phyloP scores from a whole-genome alignment of 1,140 invertebrate species.

The Saccostrea echinata region DNA sequence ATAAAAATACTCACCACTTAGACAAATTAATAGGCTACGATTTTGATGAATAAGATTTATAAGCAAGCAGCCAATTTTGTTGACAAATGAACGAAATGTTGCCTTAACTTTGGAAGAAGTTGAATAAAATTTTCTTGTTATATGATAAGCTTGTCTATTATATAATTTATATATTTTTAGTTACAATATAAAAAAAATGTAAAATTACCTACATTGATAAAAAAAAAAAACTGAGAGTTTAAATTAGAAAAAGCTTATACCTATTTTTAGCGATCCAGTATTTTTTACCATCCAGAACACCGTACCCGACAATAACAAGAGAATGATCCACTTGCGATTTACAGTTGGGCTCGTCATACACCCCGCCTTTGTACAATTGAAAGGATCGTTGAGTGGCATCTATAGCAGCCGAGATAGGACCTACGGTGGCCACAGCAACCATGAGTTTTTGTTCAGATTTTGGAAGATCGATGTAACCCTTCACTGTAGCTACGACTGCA shows the following conservation, averaged over 20 bases:
- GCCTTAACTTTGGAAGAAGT: too few species aligned
- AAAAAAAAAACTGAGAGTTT: too few species aligned
- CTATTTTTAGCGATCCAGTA: conserved; percentile 83
- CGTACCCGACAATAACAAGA: conserved; percentile 83
- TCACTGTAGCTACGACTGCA: conserved; percentile 70
- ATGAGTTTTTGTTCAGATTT: conserved; percentile 85
- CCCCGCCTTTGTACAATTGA: conserved; percentile 82
- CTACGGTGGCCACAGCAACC: conserved; percentile 89
- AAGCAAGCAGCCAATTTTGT: too few species aligned
- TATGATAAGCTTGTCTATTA: too few species aligned
- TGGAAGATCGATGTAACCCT: conserved; percentile 87
- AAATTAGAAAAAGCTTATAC: conserved; percentile 44
- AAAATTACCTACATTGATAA: too few species aligned
- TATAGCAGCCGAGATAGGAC: conserved; percentile 90
- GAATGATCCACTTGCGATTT: conserved; percentile 80
- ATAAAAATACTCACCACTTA: too few species aligned
- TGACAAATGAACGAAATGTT: too few species aligned
- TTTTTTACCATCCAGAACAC: conserved; percentile 83
- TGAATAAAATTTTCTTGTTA: too few species aligned
- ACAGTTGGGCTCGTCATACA: conserved; percentile 70
- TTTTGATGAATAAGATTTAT: too few species aligned
- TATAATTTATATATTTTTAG: too few species aligned
- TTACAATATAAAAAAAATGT: too few species aligned
- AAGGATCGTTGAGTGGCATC: conserved; percentile 91
- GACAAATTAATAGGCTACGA: too few species aligned